Base-by-base conservation (phyloP, 2,888 invertebrate genomes). In the Timema cristinae region DNA sequence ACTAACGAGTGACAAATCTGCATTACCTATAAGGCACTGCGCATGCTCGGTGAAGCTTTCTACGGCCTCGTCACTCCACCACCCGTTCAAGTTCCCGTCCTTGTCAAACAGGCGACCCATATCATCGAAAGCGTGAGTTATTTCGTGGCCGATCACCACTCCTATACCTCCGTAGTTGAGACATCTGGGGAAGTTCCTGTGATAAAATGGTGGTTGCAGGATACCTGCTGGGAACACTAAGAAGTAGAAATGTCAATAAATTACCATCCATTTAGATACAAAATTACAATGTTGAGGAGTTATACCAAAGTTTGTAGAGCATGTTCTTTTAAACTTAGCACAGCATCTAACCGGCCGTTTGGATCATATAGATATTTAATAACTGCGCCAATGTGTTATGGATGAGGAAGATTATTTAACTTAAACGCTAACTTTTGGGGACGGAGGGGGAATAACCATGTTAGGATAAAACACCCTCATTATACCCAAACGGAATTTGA, bases 191-290 rank as follows among this genome's bases (percentile, higher is more conserved):
- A 95, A 93, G 79, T 92, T 87, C 13, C 92, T 86, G 81, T 95
- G 93, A 79, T 97, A 97, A 83, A 97, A 97, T 0, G 97, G 96
- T 0, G 96, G 95, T 81, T 97, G 97, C 5, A 97, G 83, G 77
- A 97, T 97, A 0, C 96, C 97, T 0, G 97, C 97, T 0, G 97
- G 97, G 81, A 97, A 95, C 87, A 95, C 90, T 86, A 78, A 50
- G 77, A 76, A 72, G 69, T 51, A 73, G 52, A 52, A 56, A 67
- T 11, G 5, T 48, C 11, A 69, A 15, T 61, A 72, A 48, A 54
- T 32, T 32, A 32, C 32, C 32, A 32, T 32, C 4, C 32, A 32
- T 32, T 32, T 32, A 4, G 32, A 32, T 32, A 32, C 32, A 32
- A 32, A 32, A 32, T 32, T 32, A 32, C 32, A 32, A 4, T 32